Evolutionary conservation across 2,888 invertebrate species (phyloP).

Genomic region (Tipula lateralis): DNA sequence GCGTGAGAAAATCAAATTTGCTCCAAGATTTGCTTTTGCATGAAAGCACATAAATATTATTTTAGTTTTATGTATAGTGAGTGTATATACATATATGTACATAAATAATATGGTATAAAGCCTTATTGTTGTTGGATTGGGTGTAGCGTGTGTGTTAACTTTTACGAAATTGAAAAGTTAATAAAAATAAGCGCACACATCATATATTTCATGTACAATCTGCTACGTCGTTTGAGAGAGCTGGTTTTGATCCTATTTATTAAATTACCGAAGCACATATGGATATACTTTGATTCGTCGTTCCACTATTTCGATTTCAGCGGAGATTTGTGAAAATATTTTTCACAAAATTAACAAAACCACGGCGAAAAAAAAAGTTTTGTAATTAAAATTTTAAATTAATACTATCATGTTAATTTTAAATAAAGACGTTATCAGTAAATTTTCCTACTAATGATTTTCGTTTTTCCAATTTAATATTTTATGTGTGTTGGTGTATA

Average conservation of each 20-base stretch:
- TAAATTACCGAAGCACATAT: background rate
- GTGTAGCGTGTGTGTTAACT: background rate
- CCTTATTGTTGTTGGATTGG: background rate
- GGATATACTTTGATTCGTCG: background rate
- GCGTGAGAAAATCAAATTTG: slow-evolving; percentile 13
- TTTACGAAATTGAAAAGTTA: background rate
- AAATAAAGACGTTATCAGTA: slow-evolving; percentile 11
- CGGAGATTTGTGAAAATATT: background rate
- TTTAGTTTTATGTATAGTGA: background rate
- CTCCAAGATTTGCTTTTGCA: background rate
- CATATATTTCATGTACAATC: background rate
- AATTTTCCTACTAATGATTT: background rate
- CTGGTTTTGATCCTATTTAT: background rate
- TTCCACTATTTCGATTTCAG: background rate
- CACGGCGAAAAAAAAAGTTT: background rate
- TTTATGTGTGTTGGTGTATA: background rate
- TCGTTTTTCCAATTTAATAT: background rate
- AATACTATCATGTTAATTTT: background rate
- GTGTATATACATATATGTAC: background rate
- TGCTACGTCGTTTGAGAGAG: background rate
- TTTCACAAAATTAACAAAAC: background rate
- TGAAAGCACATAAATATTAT: background rate
- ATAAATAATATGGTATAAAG: background rate
- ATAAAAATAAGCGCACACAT: background rate
- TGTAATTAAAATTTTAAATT: background rate